Evolutionary conservation across 2,113 vertebrate species (phyloP), one percentile per base, ranked within the genome.

Genomic region (Neogobius melanostomus): DNA sequence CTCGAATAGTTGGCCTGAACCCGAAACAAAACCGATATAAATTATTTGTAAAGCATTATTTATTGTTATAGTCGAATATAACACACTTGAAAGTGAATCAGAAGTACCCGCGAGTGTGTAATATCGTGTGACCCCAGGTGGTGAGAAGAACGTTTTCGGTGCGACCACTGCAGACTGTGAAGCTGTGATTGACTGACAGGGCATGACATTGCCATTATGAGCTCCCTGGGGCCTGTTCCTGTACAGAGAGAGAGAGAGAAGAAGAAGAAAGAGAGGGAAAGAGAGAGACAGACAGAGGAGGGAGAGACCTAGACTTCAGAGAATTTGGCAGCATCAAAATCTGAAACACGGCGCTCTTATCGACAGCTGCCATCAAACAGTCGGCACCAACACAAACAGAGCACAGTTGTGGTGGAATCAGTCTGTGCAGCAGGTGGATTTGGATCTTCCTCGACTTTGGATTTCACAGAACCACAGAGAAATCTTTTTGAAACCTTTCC

Each of bases 141-240:
- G 11, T 51, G 49, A 51, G 11, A 15, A 51, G 6, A 15, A 51
- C 2, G 46, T 47, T 51, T 51, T 15, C 6, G 5, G 11, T 51
- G 49, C 15, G 9, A 51, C 6, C 49, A 36, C 12, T 14, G 11
- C 49, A 14, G 49, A 51, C 12, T 68, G 64, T 45, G 57, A 16
- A 60, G 8, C 61, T 54, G 71, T 66, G 66, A 88, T 48, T 90
- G 88, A 89, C 70, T 86, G 90, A 84, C 90, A 89, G 75, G 66
- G 60, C 85, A 74, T 72, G 75, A 80, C 76, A 72, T 83, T 76
- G 71, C 69, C 78, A 12, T 75, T 76, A 77, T 71, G 71, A 78
- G 72, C 16, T 76, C 72, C 80, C 80, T 65, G 67, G 54, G 73
- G 81, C 21, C 66, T 47, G 56, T 64, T 61, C 64, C 7, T 74